Base-by-base conservation (phyloP, 2,113 vertebrate species). In the Sylvilagus bachmani region DNA sequence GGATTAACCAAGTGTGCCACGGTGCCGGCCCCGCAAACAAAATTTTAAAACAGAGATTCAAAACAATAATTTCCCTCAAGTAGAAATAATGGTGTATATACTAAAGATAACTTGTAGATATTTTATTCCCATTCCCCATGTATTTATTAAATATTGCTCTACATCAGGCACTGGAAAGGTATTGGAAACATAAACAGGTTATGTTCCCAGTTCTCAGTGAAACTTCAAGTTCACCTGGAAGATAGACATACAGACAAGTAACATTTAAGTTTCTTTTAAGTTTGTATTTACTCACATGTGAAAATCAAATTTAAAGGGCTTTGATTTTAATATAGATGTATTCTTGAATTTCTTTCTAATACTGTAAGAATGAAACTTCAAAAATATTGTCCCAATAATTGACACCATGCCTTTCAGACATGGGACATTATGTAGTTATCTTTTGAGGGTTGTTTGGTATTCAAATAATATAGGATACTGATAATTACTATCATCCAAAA, bases 291-390 rank as follows among this genome's bases (percentile, higher is more conserved):
- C 38, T 84, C 24, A 84, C 36, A 67, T 70, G 51, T 64, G 33
- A 94, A 82, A 95, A n/a, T 91, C 33, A 66, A 92, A 81, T 74
- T 77, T 67, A 44, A 58, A 73, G 51, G 88, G 12, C 31, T 88
- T 85, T 44, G 21, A 24, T 86, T 77, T 92, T 51, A 78, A 66
- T 67, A 78, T 25, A 17, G 17, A 58, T 58, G 55, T 58, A 49
- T 84, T 93, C 80, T 85, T 87, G 67, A 81, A 38, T n/a, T 19
- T 67, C 27, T 86, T 94, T 29, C 51, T 84, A 17, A 62, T 10
- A 82, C 80, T 93, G 2, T 49, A 89, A 89, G 10, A 58, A 78
- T 80, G 83, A 62, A 8, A 62, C 25, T 51, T 94, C 33, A 91
- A 80, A 88, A 80, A 38, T 31, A 58, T 2, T 77, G 10, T 78